These are phyloP conservation scores for Cyanoramphus novaezelandiae DNA, from an alignment of 2,113 vertebrate species.

Conservation along the genomic window DNA sequence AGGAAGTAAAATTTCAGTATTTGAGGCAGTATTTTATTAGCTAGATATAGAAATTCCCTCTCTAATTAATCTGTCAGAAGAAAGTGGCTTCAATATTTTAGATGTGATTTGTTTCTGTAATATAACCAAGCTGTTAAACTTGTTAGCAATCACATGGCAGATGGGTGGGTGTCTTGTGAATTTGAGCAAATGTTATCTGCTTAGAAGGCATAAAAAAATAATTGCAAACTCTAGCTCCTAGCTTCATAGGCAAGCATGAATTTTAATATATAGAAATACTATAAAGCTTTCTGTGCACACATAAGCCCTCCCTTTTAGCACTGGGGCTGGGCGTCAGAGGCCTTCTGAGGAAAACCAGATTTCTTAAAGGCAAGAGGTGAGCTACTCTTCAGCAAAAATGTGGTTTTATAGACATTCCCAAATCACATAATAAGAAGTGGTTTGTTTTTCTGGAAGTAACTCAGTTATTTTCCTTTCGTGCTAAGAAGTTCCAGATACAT, in stretches of 20 bases:
- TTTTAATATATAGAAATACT: neutral
- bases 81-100: neutral
- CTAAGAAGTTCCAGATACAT: neutral
- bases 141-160: neutral
- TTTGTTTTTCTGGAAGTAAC: conserved; percentile 17
- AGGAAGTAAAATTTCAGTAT: neutral
- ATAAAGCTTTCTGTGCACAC: neutral
- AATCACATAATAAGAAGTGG: neutral
- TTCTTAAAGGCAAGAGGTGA: neutral
- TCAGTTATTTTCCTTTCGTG: neutral
- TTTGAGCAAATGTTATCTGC: neutral
- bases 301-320: neutral
- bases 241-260: neutral
- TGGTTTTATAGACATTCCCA: neutral
- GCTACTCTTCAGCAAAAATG: neutral
- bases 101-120: neutral
- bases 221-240: neutral
- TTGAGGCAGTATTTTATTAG: neutral
- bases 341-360: neutral
- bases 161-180: neutral
- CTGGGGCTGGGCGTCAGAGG: neutral
- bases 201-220: neutral
- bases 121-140: neutral
- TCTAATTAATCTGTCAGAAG: neutral
- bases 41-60: neutral